Evolutionary conservation across 2,113 vertebrate genomes (phyloP).

Genomic region (Neofelis nebulosa): DNA sequence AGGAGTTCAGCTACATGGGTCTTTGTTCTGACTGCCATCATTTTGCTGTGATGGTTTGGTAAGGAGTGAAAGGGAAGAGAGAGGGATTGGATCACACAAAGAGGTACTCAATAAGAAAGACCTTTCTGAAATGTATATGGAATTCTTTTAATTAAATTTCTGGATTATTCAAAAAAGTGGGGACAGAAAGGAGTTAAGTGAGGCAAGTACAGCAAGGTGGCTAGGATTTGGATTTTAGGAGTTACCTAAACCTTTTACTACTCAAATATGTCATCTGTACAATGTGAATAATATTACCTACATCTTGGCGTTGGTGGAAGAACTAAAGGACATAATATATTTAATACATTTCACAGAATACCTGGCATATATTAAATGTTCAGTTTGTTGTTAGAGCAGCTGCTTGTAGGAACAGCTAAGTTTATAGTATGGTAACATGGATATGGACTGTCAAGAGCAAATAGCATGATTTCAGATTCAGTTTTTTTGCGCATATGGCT

Average conservation of each 20-base stretch:
- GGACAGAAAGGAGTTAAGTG: background rate
- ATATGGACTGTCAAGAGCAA: background rate
- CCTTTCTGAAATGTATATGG: background rate
- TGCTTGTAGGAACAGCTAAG: background rate
- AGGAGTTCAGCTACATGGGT: background rate
- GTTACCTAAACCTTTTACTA: background rate
- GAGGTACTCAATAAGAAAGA: background rate
- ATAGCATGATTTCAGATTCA: background rate
- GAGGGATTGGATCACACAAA: background rate
- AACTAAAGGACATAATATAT: background rate
- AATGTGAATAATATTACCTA: background rate
- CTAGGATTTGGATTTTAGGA: background rate
- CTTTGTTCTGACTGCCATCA: background rate
- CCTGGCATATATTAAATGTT: background rate
- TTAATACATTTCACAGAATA: background rate
- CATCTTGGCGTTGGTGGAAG: background rate
- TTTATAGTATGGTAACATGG: background rate
- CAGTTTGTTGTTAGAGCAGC: background rate
- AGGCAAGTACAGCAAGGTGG: background rate
- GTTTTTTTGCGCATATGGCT: background rate
- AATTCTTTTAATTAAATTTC: background rate
- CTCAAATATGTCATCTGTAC: background rate
- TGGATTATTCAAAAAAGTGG: background rate
- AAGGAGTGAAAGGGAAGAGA: background rate
- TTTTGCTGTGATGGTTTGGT: background rate